phyloP scores from a whole-genome alignment of 2,113 vertebrate species.

The Bostrychus sinensis region DNA sequence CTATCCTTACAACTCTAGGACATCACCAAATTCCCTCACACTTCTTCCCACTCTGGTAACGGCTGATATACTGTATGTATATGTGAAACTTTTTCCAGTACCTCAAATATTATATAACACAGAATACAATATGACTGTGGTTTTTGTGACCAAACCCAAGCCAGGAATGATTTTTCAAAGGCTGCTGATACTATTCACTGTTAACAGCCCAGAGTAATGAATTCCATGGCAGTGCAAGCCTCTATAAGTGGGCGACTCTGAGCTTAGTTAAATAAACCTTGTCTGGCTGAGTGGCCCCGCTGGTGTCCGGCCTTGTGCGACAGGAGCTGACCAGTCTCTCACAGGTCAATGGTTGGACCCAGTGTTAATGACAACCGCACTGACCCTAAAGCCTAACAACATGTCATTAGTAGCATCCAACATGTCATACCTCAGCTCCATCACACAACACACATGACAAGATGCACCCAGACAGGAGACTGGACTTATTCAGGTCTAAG shows the following conservation, averaged over 20 bases:
- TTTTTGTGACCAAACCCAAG: conserved; percentile 44
- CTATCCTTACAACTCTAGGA: too few relatives aligned
- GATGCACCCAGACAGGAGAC: conserved; percentile 35
- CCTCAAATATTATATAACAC: conserved; percentile 53
- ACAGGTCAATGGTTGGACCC: conserved; percentile 59
- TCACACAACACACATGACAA: conserved; percentile 57
- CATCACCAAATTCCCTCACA: too few relatives aligned
- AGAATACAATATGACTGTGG: conserved; percentile 47
- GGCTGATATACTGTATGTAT: too few relatives aligned
- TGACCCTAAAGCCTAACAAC: conserved; percentile 45
- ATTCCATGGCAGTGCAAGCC: conserved; percentile 58
- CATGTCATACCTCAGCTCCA: conserved; percentile 39
- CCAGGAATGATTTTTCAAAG: conserved; percentile 60
- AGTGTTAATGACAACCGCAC: conserved; percentile 52
- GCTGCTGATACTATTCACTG: conserved; percentile 64
- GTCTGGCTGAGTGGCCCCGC: conserved; percentile 65
- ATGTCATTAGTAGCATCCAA: conserved; percentile 44
- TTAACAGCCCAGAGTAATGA: conserved; percentile 62
- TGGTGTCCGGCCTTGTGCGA: conserved; percentile 54
- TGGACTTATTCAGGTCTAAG: conserved; percentile 60
- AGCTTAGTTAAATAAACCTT: conserved; percentile 75
- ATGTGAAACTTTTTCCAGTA: conserved; percentile 11
- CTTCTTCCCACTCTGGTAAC: too few relatives aligned
- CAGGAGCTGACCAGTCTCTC: conserved; percentile 47
- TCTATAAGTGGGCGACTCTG: conserved; percentile 59